Conservation (phyloP, 2,888 invertebrate genomes). For the Sphinx pinastri region DNA sequence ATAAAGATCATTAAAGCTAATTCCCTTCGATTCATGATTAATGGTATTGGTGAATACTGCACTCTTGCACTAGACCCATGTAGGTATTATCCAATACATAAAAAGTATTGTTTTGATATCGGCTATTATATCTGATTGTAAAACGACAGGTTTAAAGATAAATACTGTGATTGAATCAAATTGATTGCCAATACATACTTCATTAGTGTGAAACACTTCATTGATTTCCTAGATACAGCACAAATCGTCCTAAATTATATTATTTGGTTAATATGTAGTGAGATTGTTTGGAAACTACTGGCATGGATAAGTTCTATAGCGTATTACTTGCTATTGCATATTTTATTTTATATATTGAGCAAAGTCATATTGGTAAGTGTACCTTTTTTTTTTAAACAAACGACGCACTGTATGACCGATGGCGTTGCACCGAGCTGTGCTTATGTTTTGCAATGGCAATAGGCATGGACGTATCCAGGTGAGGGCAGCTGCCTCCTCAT, state of each 20-base stretch:
- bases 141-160: slow-evolving; percentile 28
- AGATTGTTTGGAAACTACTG: background rate
- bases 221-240: slow-evolving; percentile 13
- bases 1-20: background rate
- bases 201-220: slow-evolving; percentile 24
- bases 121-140: slow-evolving; percentile 24
- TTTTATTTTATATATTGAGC: background rate
- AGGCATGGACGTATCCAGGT: too few relatives aligned
- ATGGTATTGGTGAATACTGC: slow-evolving; percentile 5
- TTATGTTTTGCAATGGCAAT: too few relatives aligned
- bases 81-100: slow-evolving; percentile 14
- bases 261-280: background rate
- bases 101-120: slow-evolving; percentile 18
- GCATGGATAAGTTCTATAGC: background rate
- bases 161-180: slow-evolving; percentile 29
- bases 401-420: too few relatives aligned
- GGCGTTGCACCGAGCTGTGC: too few relatives aligned
- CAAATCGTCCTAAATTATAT: background rate
- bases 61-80: slow-evolving; percentile 6
- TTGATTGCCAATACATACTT: slow-evolving; percentile 26
- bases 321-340: background rate
- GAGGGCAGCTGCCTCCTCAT: too few relatives aligned
- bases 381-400: too few relatives aligned
- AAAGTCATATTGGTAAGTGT: slow-evolving; percentile 6
- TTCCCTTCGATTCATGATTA: background rate